phyloP scores from a whole-genome alignment of 1,140 invertebrate genomes.

The Dinoponera quadriceps region DNA sequence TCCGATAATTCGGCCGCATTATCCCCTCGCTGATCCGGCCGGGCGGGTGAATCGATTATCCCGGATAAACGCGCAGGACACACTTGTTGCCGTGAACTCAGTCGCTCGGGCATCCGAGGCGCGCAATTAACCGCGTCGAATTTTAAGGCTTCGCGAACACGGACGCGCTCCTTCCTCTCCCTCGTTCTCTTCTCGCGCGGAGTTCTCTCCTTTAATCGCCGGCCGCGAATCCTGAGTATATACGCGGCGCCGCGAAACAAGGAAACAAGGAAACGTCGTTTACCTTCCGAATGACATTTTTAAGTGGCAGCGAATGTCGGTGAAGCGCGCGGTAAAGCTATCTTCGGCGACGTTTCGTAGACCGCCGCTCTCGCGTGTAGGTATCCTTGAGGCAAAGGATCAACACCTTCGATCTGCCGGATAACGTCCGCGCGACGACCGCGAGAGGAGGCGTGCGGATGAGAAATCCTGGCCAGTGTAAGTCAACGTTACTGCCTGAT shows the following conservation, averaged over 20 bases:
- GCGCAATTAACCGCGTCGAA: constrained; percentile 29
- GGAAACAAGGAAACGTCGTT: constrained; percentile 60
- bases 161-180: background rate
- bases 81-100: constrained; percentile 26
- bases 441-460: background rate
- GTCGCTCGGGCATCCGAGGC: background rate
- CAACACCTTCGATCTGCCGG: constrained; percentile 53
- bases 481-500: constrained; percentile 49
- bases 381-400: constrained; percentile 59
- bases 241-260: constrained; percentile 37
- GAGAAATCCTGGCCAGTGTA: constrained; percentile 20
- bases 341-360: constrained; percentile 45
- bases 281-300: constrained; percentile 60
- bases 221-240: constrained; percentile 10
- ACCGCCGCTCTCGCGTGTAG: constrained; percentile 14
- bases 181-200: constrained; percentile 8
- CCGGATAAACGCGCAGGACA: background rate
- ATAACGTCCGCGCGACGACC: background rate
- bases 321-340: constrained; percentile 10
- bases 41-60: constrained; percentile 17
- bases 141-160: constrained; percentile 31
- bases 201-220: constrained; percentile 45
- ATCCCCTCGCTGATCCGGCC: background rate
- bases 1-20: background rate
- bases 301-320: constrained; percentile 5